Base-by-base conservation (phyloP, 2,113 vertebrate genomes). In the Sardina pilchardus region DNA sequence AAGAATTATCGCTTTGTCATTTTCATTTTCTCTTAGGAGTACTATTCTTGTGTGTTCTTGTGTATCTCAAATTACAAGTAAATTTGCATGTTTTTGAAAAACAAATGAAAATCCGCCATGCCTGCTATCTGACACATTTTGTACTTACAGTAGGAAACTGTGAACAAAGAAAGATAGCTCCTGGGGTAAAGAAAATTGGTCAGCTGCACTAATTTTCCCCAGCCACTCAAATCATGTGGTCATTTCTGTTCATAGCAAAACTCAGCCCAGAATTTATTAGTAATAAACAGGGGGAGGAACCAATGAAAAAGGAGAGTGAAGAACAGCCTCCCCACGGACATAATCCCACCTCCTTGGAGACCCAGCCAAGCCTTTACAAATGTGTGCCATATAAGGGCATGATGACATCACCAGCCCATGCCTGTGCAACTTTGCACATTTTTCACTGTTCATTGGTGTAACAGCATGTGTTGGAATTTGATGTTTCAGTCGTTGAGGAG, bases 381-480 rank as follows among this genome's bases (percentile, higher is more conserved):
- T 93, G 90, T 90, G 90, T 90, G 82, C 93, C 92, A 91, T 94
- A 91, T 94, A 95, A 94, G 95, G 95, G 90, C 92, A 89, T 91
- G 88, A 93, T 97, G 95, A 96, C 94, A 94, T 95, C 95, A 96
- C 91, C 92, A 93, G 91, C 88, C 81, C 94, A 85, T 78, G 93
- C 95, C 89, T 85, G 86, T 92, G 93, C 94, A 94, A 87, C 91
- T 91, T 92, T 91, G 90, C 92, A 94, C 93, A 93, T 93, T 93
- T 92, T 93, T 94, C 94, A 96, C 93, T 95, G 96, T 94, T 94
- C 93, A 91, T 93, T 93, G 92, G 95, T 91, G 88, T 92, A 91
- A 93, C 93, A 93, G 92, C 92, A 93, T 88, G 90, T 39, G 84
- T 91, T 92, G 94, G 94, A 95, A 92, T 91, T 90, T 88, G 88